phyloP scores from a whole-genome alignment of 2,888 invertebrate species.

The Parelbella ahira region DNA sequence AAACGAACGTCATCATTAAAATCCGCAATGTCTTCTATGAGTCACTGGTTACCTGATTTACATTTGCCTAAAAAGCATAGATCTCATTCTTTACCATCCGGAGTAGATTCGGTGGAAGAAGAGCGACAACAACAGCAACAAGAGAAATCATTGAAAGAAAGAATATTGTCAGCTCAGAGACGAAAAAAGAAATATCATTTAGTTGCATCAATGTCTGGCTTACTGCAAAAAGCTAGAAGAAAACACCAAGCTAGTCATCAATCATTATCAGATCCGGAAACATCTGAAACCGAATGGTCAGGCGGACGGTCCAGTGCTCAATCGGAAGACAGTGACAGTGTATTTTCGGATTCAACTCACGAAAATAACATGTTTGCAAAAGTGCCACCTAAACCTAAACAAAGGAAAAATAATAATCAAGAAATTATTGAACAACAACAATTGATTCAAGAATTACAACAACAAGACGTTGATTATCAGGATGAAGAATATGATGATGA shows the following conservation, averaged over 20 bases:
- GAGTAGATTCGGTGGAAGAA: constrained; percentile 80
- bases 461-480: constrained; percentile 60
- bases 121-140: constrained; percentile 71
- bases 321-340: constrained; percentile 88
- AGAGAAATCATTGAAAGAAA: constrained; percentile 70
- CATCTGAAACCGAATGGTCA: constrained; percentile 86
- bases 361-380: constrained; percentile 84
- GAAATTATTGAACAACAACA: constrained; percentile 75
- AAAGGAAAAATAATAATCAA: constrained; percentile 70
- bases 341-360: constrained; percentile 84
- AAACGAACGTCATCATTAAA: constrained; percentile 87
- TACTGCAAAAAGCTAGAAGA: constrained; percentile 91
- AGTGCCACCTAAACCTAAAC: constrained; percentile 71
- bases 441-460: constrained; percentile 70
- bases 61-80: constrained; percentile 88
- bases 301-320: constrained; percentile 84
- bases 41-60: constrained; percentile 89
- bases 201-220: constrained; percentile 91
- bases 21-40: constrained; percentile 90
- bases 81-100: constrained; percentile 90
- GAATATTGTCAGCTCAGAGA: constrained; percentile 69
- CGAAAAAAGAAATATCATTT: constrained; percentile 90
- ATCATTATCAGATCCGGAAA: constrained; percentile 88
- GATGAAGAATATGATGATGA: constrained; percentile 57
- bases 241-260: constrained; percentile 82